Evolutionary conservation across 2,888 invertebrate species (phyloP), one percentile per base, ranked within the genome.

Genomic region (Cantharis nigra): DNA sequence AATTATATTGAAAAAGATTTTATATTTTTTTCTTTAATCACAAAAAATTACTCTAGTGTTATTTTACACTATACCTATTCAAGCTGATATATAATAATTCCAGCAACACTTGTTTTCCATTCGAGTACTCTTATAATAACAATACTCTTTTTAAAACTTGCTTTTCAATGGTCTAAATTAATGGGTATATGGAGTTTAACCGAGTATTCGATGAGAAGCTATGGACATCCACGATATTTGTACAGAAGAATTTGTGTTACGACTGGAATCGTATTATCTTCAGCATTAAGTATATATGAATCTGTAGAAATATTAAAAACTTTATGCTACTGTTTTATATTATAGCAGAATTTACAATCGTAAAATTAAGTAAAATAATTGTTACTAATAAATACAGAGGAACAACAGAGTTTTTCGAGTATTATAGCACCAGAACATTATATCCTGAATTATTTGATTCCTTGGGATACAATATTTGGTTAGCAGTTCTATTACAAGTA

Each of bases 41-140:
- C 4, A 1, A 18, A 16, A n/a, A n/a, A 23, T 23, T 65, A n/a
- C 4, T 7, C 0, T 23, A 23, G 23, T 23, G 5, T 23, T 23
- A 5, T 4, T 5, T 23, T 5, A 23, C 23, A 23, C 7, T 5
- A 23, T 23, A 23, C 23, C 23, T 23, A 23, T 5, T 23, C 5
- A 0, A 7, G 23, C 23, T 26, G 7, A 49, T 49, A n/a, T 7
- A n/a, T 49, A 49, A n/a, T 49, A 49, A 49, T 49, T 49, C 7
- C 81, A 89, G 89, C 87, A 4, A 86, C 86, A 75, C 82, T 90
- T 2, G 87, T 92, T 78, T 93, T 93, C 85, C 92, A 91, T 77
- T 89, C 88, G 0, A 91, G 91, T 70, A 90, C 90, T 0, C 81
- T 91, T 0, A 79, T 91, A 0, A 91, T 92, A 0, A 85, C 90